Evolutionary conservation across 2,888 invertebrate genomes (phyloP), one percentile per base, ranked within the genome.

Genomic region (Mythimna loreyi): DNA sequence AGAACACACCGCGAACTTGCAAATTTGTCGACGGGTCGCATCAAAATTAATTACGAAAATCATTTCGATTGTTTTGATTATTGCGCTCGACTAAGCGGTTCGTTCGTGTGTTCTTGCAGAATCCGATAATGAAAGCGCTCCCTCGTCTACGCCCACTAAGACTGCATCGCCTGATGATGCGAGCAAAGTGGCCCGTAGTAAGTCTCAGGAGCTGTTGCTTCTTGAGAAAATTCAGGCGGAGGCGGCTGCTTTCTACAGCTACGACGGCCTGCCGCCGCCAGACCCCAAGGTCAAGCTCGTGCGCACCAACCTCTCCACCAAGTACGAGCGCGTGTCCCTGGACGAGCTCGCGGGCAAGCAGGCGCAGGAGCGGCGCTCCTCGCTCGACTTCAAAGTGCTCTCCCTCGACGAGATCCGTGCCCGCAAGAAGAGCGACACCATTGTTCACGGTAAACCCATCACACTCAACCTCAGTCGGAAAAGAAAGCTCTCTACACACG

Each of bases 71-170:
- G 60, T 75, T 78, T 78, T 59, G 81, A 71, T 76, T 73, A 56
- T 76, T 72, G 80, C 83, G 86, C 53, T 81, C 85, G 87, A 90
- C 86, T 93, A 90, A 93, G 90, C 90, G 91, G 87, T 89, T 84
- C 86, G 87, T 90, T 88, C 89, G 93, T 97, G 96, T 97, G 96
- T 97, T 97, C 97, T 97, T 97, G 96, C 97, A 97, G 97, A 97
- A 94, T 97, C 97, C 87, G 97, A 97, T 96, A 97, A 96, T 92
- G 97, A 97, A 96, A 97, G 97, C 91, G 96, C 96, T 83, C 97
- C 97, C 33, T 96, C 97, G 45, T 94, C 95, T 68, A 97, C 97
- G 80, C 97, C 97, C 73, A 94, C 94, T 75, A 96, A 96, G 87
- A 90, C 90, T 66, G 91, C 89, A 68, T 92, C 93, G 76, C 78